Base-by-base conservation (phyloP, 1,140 invertebrate species). In the Pteromalus puparum region DNA sequence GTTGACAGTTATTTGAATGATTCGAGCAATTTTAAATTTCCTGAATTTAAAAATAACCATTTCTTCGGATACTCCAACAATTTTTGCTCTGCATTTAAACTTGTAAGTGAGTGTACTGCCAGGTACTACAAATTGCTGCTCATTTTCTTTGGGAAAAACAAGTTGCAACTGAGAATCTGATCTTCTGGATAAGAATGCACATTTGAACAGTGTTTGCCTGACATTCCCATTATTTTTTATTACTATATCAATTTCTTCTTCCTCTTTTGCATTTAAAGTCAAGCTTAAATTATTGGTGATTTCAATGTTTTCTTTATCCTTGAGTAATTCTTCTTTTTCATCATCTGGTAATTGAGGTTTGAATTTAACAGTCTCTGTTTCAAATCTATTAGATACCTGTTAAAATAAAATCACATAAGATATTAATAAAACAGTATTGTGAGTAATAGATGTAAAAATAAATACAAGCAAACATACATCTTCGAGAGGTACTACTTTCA, bases 41-140 rank as follows among this genome's bases (percentile, higher is more conserved):
- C 92, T 92, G 89, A 95, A 97, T 87, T 87, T 89, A 80, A 94
- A 95, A 46, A 94, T 88, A 70, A 95, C 92, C 9, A 94, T 85
- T 90, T 96, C 96, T 42, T 93, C 92, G 1, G 94, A 94, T 38
- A 87, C 88, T 5, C 96, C 96, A 75, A 95, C 87, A 77, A 93
- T 94, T 90, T 92, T 94, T 0, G 93, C 93, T 46, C 89, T 90
- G 86, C 93, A 94, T 76, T 88, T 88, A 83, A 95, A 93, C 42
- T 86, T 81, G 81, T 94, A 93, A 7, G 83, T 85, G 15, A 93
- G 79, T 72, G 68, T 87, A 75, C 91, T 86, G 0, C 83, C 83
- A 5, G 92, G 90, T 46, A 90, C 85, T 48, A 95, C 87, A n/a
- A 84, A 70, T 7, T 88, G 75, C 72, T 30, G 61, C n/a, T 78